These are phyloP conservation scores for Toxostoma redivivum DNA, from an alignment of 2,113 vertebrate species.

Conservation along the genomic window DNA sequence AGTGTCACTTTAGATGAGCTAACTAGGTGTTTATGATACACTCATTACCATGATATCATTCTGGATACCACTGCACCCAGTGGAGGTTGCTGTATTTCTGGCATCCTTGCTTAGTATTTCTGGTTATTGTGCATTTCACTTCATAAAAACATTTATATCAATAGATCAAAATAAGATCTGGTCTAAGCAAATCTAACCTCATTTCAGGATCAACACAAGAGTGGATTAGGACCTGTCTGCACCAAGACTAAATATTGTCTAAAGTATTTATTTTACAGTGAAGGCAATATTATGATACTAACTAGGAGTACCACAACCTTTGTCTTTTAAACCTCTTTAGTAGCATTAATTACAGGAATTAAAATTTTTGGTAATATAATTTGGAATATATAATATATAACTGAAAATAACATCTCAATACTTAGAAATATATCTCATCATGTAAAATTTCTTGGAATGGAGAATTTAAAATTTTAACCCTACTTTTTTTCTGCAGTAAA, in stretches of 20 bases:
- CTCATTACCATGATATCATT: neutral
- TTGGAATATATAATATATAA: neutral
- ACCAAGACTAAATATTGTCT: neutral
- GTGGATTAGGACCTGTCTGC: neutral
- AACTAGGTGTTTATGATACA: neutral
- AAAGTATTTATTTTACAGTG: neutral
- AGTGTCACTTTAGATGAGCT: neutral
- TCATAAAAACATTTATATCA: neutral
- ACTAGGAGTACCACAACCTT: neutral
- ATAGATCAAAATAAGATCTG: neutral
- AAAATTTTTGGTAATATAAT: neutral
- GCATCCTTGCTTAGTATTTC: neutral
- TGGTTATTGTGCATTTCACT: neutral
- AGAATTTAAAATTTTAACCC: neutral
- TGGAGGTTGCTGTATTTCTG: neutral
- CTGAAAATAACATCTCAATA: neutral
- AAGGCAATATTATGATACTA: neutral
- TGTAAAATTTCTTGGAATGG: neutral
- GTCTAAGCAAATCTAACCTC: neutral
- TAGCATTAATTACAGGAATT: neutral
- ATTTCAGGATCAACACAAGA: neutral
- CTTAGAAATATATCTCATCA: neutral
- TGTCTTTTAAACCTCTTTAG: neutral
- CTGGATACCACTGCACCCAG: neutral
- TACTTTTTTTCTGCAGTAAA: neutral